phyloP scores from a whole-genome alignment of 2,888 invertebrate species.

The Athripsodes cinereus region DNA sequence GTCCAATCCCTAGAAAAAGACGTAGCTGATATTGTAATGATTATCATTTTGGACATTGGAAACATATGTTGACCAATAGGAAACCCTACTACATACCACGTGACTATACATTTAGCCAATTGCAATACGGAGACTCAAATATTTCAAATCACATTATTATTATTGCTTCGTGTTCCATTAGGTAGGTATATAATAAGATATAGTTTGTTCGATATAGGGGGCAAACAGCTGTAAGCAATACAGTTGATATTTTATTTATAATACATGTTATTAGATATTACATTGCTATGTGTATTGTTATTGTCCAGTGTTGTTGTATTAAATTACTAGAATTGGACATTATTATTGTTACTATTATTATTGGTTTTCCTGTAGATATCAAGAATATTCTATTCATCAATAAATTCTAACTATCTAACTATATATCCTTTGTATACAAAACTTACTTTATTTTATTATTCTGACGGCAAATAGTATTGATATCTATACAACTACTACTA shows the following conservation, averaged over 20 bases:
- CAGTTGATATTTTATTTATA: too few species aligned
- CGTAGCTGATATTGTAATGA: slow-evolving; percentile 3
- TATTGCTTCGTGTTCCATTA: not conserved
- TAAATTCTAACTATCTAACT: slow-evolving; percentile 2
- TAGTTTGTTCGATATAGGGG: not conserved
- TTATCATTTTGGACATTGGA: slow-evolving; percentile 23
- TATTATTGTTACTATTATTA: not conserved
- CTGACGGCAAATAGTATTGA: not conserved
- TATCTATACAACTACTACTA: not conserved
- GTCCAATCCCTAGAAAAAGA: not conserved
- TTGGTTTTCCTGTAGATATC: not conserved
- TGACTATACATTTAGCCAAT: slow-evolving; percentile 12
- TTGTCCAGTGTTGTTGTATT: not conserved
- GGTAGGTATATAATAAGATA: not conserved
- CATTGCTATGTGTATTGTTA: too few species aligned
- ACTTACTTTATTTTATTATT: not conserved
- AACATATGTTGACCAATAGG: slow-evolving; percentile 26
- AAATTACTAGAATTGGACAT: not conserved
- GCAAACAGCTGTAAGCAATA: too few species aligned
- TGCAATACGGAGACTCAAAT: slow-evolving; percentile 18
- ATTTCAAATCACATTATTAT: slow-evolving; percentile 8
- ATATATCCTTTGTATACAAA: too few species aligned
- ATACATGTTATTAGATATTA: not conserved
- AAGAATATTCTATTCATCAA: not conserved
- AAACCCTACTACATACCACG: not conserved